These are phyloP conservation scores for Drosophila prosaltans DNA, from an alignment of 1,140 invertebrate species.

Conservation along the genomic window DNA sequence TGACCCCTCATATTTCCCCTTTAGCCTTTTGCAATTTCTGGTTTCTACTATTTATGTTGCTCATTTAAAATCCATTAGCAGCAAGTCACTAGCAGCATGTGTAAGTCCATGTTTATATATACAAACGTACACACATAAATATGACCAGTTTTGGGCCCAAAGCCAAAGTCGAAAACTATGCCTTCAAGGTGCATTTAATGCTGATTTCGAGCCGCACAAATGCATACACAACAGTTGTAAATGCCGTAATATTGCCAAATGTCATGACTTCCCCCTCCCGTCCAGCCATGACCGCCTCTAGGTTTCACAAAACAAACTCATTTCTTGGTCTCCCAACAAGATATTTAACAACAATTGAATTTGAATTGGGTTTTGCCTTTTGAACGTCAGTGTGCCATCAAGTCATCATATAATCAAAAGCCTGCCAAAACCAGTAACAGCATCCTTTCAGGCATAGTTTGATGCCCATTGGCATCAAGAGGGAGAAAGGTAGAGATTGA, in stretches of 20 bases:
- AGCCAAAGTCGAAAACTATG: slow-evolving; percentile 56
- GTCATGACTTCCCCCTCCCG: background rate
- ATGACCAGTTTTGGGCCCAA: slow-evolving; percentile 17
- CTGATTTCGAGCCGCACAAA: slow-evolving; percentile 32
- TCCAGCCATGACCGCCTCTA: background rate
- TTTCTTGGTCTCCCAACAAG: slow-evolving; percentile 22
- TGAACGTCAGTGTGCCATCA: slow-evolving; percentile 24
- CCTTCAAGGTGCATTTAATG: slow-evolving; percentile 71
- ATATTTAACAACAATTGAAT: slow-evolving; percentile 75
- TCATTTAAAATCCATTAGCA: slow-evolving; percentile 83
- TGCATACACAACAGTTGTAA: slow-evolving; percentile 16
- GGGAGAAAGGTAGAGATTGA: background rate
- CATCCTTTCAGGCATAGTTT: slow-evolving; percentile 60
- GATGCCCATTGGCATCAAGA: slow-evolving; percentile 24
- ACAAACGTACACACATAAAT: too few relatives aligned
- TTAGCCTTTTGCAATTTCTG: slow-evolving; percentile 42
- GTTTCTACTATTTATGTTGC: slow-evolving; percentile 78
- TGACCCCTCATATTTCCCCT: background rate
- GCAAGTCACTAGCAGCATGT: slow-evolving; percentile 61
- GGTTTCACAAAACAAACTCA: slow-evolving; percentile 37
- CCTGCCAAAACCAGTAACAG: slow-evolving; percentile 33
- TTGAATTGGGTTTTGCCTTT: slow-evolving; percentile 47
- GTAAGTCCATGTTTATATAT: slow-evolving; percentile 31
- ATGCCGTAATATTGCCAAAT: slow-evolving; percentile 15
- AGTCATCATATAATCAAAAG: slow-evolving; percentile 20